Base-by-base conservation (phyloP, 1,140 invertebrate genomes). In the Agraylea sexmaculata region DNA sequence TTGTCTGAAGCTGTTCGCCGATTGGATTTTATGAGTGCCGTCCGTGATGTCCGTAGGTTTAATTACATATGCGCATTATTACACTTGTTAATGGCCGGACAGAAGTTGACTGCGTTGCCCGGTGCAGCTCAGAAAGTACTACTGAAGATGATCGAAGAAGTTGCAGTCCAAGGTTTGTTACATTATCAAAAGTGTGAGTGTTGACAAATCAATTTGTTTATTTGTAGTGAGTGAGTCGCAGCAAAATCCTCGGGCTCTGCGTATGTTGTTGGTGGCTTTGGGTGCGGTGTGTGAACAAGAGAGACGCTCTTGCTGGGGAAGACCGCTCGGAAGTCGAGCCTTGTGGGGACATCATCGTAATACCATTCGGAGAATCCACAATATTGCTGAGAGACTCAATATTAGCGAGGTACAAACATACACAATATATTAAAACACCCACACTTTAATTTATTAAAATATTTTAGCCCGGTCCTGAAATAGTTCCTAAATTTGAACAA, bases 11-110 rank as follows among this genome's bases (percentile, higher is more conserved):
- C 90, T 2, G 80, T 99, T 12, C 86, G 90, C 54, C 78, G 87
- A 41, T 64, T 98, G 27, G 93, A 98, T 62, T 91, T 97, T 66
- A 78, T 85, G 38, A 88, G 86, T 43, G 92, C 93, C 2, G 90
- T 95, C 20, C 80, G 83, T 39, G 92, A 99, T 65, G 84, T 87
- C 11, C 75, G 90, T 36, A 71, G 93, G 37, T 96, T 97, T 64
- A 93, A 94, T 62, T 99, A 96, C 62, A 91, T 96, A 51, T 92
- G 87, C 54, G 89, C 91, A 50, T 68, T 98, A 22, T 64, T 97
- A 37, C 81, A 91, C 56, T 68, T 96, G 19, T 67, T 97, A 27
- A 80, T 97, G 21, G 80, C 83, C 30, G 79, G 79, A 37, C 81
- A 88, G 57, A 81, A 82, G 51, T 70, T 93, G 52, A 76, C 76